Conservation (phyloP, 64 coral and sea anemone genomes). For the Orbicella faveolata region DNA sequence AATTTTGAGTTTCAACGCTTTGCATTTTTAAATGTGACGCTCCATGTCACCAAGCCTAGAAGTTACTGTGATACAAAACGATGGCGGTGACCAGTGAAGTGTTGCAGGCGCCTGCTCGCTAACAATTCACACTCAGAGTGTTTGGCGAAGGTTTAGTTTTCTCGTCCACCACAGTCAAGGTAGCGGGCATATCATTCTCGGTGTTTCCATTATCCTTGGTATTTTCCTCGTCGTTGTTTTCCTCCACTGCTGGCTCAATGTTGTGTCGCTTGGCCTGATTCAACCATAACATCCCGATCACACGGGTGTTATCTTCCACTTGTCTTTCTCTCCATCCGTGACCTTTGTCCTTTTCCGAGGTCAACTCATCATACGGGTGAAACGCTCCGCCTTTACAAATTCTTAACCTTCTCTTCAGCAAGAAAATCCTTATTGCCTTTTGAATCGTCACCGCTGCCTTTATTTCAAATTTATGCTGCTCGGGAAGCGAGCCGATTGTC, state of each 20-base stretch:
- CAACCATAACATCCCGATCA: conserved; percentile 91
- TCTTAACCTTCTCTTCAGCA: conserved; percentile 65
- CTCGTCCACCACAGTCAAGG: not conserved
- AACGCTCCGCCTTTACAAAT: conserved; percentile 65
- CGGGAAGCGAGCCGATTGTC: conserved; percentile 47
- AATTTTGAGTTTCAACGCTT: not conserved
- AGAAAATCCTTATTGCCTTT: conserved; percentile 79
- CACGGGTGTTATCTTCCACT: conserved; percentile 35
- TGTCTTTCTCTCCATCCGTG: conserved; percentile 73
- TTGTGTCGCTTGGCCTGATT: conserved; percentile 69
- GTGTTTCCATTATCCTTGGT: conserved; percentile 17
- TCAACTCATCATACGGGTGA: conserved; percentile 72
- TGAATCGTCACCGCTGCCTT: conserved; percentile 67
- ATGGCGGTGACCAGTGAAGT: not conserved
- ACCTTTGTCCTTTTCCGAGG: conserved; percentile 70
- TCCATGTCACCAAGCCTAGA: not conserved
- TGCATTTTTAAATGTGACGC: not conserved
- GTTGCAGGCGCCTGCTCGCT: not conserved
- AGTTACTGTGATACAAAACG: conserved; percentile 2
- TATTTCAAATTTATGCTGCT: conserved; percentile 45
- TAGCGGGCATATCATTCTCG: not conserved
- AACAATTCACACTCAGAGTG: conserved; percentile 31
- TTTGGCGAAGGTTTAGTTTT: conserved; percentile 21
- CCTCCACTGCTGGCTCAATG: conserved; percentile 51
- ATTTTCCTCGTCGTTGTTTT: conserved; percentile 15